phyloP scores from a whole-genome alignment of 64 coral and sea anemone species.

The Porites lutea region DNA sequence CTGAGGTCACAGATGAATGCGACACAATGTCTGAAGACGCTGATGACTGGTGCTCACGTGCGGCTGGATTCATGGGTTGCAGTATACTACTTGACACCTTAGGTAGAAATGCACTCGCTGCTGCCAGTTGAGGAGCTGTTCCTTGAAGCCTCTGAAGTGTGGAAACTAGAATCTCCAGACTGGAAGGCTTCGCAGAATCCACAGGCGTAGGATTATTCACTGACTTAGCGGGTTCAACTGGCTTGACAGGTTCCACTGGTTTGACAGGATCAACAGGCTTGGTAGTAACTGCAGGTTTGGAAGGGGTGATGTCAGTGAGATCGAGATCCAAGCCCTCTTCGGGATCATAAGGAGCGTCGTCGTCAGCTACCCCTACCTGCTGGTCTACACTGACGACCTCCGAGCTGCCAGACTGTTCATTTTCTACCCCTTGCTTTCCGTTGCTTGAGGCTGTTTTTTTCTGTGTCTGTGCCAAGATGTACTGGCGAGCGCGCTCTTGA shows the following conservation, averaged over 20 bases:
- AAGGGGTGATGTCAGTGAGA: neutral
- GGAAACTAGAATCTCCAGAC: conserved; percentile 26
- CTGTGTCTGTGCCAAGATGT: conserved; percentile 52
- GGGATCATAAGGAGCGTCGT: conserved; percentile 95
- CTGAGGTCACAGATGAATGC: neutral
- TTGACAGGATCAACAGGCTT: neutral
- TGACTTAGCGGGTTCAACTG: neutral
- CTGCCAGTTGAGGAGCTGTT: neutral
- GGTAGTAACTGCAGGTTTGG: conserved; percentile 9
- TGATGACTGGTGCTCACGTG: neutral
- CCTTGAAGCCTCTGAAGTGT: conserved; percentile 41
- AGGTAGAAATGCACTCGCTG: conserved; percentile 1
- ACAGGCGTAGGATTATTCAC: neutral
- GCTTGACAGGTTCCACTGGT: neutral
- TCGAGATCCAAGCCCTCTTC: conserved; percentile 91
- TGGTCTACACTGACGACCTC: neutral
- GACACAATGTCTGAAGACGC: neutral
- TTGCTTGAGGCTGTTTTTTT: neutral
- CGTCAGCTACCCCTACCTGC: neutral
- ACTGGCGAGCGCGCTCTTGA: conserved; percentile 75
- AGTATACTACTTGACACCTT: neutral
- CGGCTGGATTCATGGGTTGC: neutral
- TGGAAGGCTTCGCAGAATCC: conserved; percentile 6
- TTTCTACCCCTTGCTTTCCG: neutral
- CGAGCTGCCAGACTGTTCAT: neutral